phyloP scores from a whole-genome alignment of 1,140 invertebrate genomes.

The Leptoteleia sp. region DNA sequence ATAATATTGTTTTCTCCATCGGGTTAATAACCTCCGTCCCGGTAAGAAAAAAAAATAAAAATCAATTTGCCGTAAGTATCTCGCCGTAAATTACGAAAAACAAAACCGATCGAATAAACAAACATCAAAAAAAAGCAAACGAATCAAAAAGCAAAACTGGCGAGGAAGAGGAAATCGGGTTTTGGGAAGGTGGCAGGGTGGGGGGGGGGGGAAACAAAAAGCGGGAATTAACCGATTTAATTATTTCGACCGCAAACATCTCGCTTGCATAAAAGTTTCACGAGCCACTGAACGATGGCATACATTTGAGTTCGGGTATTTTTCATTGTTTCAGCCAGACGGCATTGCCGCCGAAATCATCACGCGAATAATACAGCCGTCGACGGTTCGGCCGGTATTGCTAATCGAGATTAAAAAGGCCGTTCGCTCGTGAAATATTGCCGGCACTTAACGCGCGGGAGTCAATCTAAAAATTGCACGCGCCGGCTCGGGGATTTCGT shows the following conservation, averaged over 20 bases:
- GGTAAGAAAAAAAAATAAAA: too few relatives aligned
- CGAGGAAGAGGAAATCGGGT: too few relatives aligned
- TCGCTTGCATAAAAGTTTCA: constrained; percentile 30
- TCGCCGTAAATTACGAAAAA: too few relatives aligned
- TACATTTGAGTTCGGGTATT: constrained; percentile 4
- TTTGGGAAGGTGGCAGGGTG: not conserved
- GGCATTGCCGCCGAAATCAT: constrained; percentile 11
- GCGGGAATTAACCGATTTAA: constrained; percentile 4
- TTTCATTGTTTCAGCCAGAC: constrained; percentile 27
- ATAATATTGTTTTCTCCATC: too few relatives aligned
- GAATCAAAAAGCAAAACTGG: too few relatives aligned
- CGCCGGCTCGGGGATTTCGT: constrained; percentile 6
- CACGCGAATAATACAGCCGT: constrained; percentile 11
- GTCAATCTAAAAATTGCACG: constrained; percentile 51
- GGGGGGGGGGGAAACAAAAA: not conserved
- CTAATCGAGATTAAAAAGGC: constrained; percentile 54
- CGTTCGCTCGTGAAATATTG: constrained; percentile 43
- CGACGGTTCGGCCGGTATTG: constrained; percentile 2
- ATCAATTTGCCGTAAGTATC: too few relatives aligned
- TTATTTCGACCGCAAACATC: constrained; percentile 21
- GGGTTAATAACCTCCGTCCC: too few relatives aligned
- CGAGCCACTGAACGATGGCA: constrained; percentile 6
- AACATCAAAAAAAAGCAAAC: too few relatives aligned
- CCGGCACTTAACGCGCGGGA: constrained; percentile 37
- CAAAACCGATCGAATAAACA: too few relatives aligned